Conservation (phyloP, 23 tunicate genomes). For the Clavelina lepadiformis region DNA sequence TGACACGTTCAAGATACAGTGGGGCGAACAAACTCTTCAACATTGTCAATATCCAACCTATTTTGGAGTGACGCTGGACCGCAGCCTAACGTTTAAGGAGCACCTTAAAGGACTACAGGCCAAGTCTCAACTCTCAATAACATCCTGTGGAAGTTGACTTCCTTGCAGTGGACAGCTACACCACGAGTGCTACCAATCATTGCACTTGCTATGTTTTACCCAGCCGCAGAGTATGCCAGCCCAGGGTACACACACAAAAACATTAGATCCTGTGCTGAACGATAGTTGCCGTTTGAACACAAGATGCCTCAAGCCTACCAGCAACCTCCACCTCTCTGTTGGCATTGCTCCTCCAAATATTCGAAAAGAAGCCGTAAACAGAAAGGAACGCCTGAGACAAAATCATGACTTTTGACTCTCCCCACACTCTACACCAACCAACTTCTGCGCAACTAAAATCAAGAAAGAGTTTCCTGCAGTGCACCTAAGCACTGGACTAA, state of each 20-base stretch:
- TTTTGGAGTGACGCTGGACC: conserved; percentile 1
- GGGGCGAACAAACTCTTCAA: background rate
- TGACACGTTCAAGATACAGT: background rate
- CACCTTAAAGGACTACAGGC: background rate
- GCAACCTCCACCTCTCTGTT: background rate
- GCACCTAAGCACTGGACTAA: background rate
- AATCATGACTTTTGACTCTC: background rate
- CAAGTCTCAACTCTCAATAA: conserved; percentile 7
- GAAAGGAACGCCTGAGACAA: background rate
- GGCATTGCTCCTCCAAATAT: conserved; percentile 7
- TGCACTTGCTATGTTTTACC: background rate
- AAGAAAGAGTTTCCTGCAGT: conserved; percentile 16
- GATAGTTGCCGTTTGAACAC: conserved; percentile 6
- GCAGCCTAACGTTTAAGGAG: conserved; percentile 12
- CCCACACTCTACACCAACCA: no score
- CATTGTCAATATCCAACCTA: background rate
- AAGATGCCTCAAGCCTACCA: conserved; percentile 8
- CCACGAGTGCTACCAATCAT: conserved; percentile 5
- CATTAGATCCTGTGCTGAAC: background rate
- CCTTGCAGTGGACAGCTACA: conserved; percentile 6
- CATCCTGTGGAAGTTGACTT: conserved; percentile 5
- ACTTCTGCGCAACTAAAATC: background rate
- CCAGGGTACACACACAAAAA: conserved; percentile 1
- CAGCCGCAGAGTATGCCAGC: conserved; percentile 18
- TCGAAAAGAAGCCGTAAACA: conserved; percentile 5